Evolutionary conservation across 2,113 vertebrate species (phyloP), one percentile per base, ranked within the genome.

Genomic region (Corythaixoides concolor): DNA sequence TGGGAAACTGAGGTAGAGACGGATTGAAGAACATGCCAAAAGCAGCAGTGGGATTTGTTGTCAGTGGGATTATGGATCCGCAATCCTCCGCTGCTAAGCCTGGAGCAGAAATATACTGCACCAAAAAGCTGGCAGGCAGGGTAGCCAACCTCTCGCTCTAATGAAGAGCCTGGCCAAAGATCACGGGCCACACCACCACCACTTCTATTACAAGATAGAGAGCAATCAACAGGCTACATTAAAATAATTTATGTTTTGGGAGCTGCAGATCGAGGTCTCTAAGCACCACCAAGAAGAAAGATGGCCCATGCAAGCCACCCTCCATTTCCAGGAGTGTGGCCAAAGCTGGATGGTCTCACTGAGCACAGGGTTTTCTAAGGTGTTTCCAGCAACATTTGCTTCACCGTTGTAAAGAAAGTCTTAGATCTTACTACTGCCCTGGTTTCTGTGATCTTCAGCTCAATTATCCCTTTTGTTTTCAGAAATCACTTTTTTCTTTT

Each of bases 1-100:
- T 37, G n/a, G 33, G 75, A 94, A 96, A 88, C 62, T 60, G 77
- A 97, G 90, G 88, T 68, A 86, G 75, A 26, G 55, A 53, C 5
- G 16, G 32, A 35, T 18, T 83, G 53, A 90, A 82, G 83, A 47
- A 70, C n/a, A 24, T 26, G 32, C 39, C 28, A 78, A 88, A 82
- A 73, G 33, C 55, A 73, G 26, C 59, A 75, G 39, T 41, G 59
- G 49, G 55, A 79, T 52, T 67, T 83, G 37, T 3, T n/a, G n/a
- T 9, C n/a, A 26, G 27, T 32, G 67, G 66, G 30, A 83, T 69
- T 69, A 73, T 2, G 26, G 50, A 86, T 32, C 43, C 43, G 35
- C 39, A 45, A 17, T 4, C 49, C 45, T 37, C 43, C 1, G 1
- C 3, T 47, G 33, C 67, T 43, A 45, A 73, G 23, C 47, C 26